phyloP scores from a whole-genome alignment of 2,113 vertebrate genomes.

The Phyllostomus discolor region DNA sequence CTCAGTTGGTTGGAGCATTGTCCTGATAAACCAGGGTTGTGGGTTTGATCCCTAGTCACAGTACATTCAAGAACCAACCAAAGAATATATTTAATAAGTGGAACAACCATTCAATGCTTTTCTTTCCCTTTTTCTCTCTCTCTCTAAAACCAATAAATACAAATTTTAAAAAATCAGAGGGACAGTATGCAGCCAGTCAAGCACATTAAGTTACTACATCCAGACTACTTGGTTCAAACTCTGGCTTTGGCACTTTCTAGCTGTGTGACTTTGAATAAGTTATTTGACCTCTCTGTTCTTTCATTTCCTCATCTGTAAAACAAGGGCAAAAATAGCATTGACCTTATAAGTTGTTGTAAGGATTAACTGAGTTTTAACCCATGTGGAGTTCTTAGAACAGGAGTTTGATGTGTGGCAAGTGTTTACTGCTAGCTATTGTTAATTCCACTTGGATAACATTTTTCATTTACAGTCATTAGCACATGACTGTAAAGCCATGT shows the following conservation, averaged over 20 bases:
- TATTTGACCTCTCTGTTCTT: background rate
- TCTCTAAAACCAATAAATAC: too few relatives aligned
- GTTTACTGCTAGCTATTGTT: background rate
- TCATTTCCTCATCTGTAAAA: background rate
- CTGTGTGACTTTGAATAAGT: background rate
- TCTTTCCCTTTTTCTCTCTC: too few relatives aligned
- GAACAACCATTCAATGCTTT: too few relatives aligned
- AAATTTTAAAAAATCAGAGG: background rate
- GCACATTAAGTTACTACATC: background rate
- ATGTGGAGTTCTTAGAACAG: background rate
- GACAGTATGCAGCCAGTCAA: background rate
- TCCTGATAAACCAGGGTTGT: too few relatives aligned
- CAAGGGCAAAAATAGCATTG: background rate
- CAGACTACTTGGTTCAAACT: background rate
- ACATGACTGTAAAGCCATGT: too few relatives aligned
- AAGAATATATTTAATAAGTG: too few relatives aligned
- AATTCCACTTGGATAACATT: background rate
- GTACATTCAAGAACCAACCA: too few relatives aligned
- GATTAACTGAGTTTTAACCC: background rate
- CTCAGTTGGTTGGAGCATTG: too few relatives aligned
- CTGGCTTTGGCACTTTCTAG: background rate
- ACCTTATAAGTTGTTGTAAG: background rate
- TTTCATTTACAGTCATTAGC: constrained; percentile 16
- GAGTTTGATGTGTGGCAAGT: background rate
- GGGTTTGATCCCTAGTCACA: too few relatives aligned